Evolutionary conservation across 92 coral and sea anemone species (phyloP).

Genomic region (Heliopora coerulea): DNA sequence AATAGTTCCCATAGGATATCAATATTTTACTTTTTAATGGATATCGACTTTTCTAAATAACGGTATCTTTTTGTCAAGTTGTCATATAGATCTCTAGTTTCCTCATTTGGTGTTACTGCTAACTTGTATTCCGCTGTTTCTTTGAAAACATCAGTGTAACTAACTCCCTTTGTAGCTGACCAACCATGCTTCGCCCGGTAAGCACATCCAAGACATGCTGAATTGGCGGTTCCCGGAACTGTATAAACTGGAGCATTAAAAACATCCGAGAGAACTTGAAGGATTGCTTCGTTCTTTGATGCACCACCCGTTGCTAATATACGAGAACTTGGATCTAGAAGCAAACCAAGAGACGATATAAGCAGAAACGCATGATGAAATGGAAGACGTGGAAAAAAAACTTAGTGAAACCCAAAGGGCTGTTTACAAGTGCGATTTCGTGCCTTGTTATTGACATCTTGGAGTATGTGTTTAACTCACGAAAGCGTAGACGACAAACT

Average conservation of each 20-base stretch:
- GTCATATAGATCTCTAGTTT: slow-evolving; percentile 54
- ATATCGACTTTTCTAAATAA: slow-evolving; percentile 61
- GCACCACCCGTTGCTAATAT: slow-evolving; percentile 99
- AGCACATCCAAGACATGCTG: slow-evolving; percentile 95
- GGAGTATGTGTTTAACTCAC: too few species aligned
- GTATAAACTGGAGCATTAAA: slow-evolving; percentile 93
- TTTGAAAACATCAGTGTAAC: slow-evolving; percentile 66
- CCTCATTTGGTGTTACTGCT: slow-evolving; percentile 65
- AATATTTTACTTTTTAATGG: slow-evolving; percentile 1
- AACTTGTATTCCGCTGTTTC: slow-evolving; percentile 68
- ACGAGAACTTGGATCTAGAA: slow-evolving; percentile 65
- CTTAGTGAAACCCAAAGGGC: too few species aligned
- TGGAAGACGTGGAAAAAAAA: too few species aligned
- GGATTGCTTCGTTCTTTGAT: slow-evolving; percentile 86
- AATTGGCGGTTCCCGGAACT: slow-evolving; percentile 88
- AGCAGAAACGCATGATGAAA: too few species aligned
- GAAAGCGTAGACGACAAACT: too few species aligned
- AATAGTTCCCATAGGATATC: too few species aligned
- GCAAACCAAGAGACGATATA: neutral
- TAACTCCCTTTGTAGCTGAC: slow-evolving; percentile 47
- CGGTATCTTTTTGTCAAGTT: slow-evolving; percentile 72
- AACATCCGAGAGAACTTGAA: slow-evolving; percentile 81
- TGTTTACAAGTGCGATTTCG: too few species aligned
- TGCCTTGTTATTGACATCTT: too few species aligned
- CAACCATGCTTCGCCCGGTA: slow-evolving; percentile 91